Conservation (phyloP, 2,888 invertebrate genomes). For the Pristionchus mayeri region DNA sequence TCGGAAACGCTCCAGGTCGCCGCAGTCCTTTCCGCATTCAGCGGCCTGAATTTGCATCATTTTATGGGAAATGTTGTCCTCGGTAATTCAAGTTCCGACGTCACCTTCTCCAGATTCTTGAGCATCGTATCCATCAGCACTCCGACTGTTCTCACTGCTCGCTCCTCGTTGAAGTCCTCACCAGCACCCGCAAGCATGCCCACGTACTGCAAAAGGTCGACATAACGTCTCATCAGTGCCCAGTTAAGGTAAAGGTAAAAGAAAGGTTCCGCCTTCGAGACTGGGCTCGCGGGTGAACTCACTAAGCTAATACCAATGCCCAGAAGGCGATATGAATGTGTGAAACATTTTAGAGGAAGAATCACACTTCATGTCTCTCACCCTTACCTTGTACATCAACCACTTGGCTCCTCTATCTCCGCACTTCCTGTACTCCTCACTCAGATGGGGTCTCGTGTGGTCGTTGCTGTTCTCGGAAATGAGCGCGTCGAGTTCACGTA, state of each 20-base stretch:
- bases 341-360: no score
- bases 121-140: constrained; percentile 20
- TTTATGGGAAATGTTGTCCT: background rate
- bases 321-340: no score
- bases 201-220: constrained; percentile 2
- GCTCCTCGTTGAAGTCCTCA: background rate
- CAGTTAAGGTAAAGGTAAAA: no score
- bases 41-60: background rate
- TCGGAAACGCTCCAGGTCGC: background rate
- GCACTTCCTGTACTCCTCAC: background rate
- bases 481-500: constrained; percentile 19
- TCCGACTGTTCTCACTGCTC: constrained; percentile 25
- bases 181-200: background rate
- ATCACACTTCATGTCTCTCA: no score
- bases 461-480: constrained; percentile 35
- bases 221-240: no score
- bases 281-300: no score
- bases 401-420: constrained; percentile 18
- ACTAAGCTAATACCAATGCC: no score
- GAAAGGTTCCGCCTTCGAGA: no score
- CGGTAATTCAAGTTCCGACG: background rate
- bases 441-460: background rate
- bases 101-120: constrained; percentile 32
- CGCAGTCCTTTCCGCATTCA: background rate
- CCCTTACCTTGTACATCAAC: constrained; percentile 36